Percentiles rank a stretch among this genome's conserved stretches.
Evolutionary conservation across 2,888 invertebrate species (phyloP).

Genomic region (Herminia tarsipennalis): DNA sequence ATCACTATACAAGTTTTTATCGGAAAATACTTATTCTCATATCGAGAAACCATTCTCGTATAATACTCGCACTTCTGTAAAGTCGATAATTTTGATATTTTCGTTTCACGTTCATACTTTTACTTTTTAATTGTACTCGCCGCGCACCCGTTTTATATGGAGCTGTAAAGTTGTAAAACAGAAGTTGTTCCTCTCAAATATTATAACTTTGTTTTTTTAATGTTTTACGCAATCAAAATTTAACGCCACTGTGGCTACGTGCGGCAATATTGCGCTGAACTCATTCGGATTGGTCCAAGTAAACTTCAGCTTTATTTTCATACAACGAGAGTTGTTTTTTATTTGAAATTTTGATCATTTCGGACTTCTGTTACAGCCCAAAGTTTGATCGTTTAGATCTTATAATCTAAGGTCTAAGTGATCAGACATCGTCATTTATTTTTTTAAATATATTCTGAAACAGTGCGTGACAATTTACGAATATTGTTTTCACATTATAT

Average conservation of each 20-base stretch:
- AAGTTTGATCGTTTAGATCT: conserved; percentile 35
- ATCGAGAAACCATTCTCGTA: conserved; percentile 6
- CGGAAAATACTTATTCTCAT: neutral
- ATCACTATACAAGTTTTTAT: conserved; percentile 1
- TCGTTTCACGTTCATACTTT: conserved; percentile 22
- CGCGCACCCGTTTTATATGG: conserved; percentile 41
- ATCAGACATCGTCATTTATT: conserved; percentile 18
- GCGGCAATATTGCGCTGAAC: conserved; percentile 35
- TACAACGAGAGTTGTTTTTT: conserved; percentile 16
- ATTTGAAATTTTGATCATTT: neutral
- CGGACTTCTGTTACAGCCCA: conserved; percentile 18
- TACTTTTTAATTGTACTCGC: conserved; percentile 39
- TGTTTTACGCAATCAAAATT: conserved; percentile 48
- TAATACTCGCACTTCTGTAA: neutral
- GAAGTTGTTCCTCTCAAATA: conserved; percentile 42
- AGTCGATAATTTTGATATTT: conserved; percentile 8
- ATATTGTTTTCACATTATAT: neutral
- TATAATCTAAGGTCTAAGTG: conserved; percentile 24
- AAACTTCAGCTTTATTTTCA: conserved; percentile 32
- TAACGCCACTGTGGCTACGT: conserved; percentile 43
- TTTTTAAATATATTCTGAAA: conserved; percentile 14
- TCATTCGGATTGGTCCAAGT: conserved; percentile 11
- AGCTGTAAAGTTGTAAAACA: conserved; percentile 42
- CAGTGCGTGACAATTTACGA: neutral
- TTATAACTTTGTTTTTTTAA: conserved; percentile 44